phyloP scores from a whole-genome alignment of 2,797 vertebrate genomes.

The Esox masquinongy region DNA sequence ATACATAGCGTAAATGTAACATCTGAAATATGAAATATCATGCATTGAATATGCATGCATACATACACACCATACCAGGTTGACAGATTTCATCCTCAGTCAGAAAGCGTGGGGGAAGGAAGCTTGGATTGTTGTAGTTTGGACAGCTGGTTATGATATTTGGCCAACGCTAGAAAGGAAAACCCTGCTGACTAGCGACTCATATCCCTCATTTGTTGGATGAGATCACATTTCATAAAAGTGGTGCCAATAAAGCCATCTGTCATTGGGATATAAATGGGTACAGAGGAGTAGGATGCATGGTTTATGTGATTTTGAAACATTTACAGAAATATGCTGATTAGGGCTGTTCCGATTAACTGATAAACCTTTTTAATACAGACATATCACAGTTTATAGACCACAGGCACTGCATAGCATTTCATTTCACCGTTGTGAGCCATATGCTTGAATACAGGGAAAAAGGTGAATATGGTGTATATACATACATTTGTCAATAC shows the following conservation, averaged over 20 bases:
- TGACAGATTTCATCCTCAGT: background rate
- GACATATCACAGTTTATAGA: background rate
- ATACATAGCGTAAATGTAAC: background rate
- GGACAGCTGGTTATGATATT: conserved; percentile 42
- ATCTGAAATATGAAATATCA: background rate
- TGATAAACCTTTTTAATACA: background rate
- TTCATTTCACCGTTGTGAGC: background rate
- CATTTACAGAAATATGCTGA: conserved; percentile 1
- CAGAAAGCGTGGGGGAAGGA: conserved; percentile 10
- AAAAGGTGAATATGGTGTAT: too few species aligned
- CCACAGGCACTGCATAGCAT: background rate
- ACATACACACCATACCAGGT: conserved; percentile 14
- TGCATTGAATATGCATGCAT: background rate
- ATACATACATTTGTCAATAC: too few species aligned
- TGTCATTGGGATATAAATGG: conserved; percentile 41
- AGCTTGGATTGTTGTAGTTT: conserved; percentile 10
- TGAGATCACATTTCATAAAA: conserved; percentile 31
- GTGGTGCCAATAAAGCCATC: conserved; percentile 49
- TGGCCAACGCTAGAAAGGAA: conserved; percentile 46
- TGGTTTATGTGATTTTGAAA: conserved; percentile 23
- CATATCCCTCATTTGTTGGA: conserved; percentile 32
- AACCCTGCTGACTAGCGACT: conserved; percentile 41
- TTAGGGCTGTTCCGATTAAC: background rate
- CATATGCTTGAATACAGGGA: background rate
- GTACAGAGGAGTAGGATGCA: conserved; percentile 27